Conservation (phyloP, 2,888 invertebrate species). For the Idaea aversata region DNA sequence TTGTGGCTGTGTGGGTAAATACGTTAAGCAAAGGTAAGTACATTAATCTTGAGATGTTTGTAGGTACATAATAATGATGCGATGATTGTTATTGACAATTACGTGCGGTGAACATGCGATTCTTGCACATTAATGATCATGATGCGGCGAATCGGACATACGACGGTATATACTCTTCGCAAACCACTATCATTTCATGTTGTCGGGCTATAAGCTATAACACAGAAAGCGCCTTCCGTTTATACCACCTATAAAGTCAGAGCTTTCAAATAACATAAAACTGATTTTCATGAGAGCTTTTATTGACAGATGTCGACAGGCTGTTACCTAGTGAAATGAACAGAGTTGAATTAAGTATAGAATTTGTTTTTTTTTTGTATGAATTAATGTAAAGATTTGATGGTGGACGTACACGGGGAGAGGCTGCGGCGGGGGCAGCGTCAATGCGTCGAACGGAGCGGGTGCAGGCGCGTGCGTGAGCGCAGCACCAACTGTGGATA, state of each 20-base stretch:
- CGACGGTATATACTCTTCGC: neutral
- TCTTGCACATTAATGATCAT: slow-evolving; percentile 31
- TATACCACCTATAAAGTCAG: neutral
- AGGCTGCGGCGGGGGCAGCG: slow-evolving; percentile 34
- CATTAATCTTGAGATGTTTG: slow-evolving; percentile 16
- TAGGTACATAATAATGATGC: slow-evolving; percentile 21
- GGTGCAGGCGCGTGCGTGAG: slow-evolving; percentile 59
- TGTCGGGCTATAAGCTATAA: neutral
- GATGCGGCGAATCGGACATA: slow-evolving; percentile 27
- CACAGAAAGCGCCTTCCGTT: slow-evolving; percentile 5
- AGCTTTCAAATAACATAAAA: slow-evolving; percentile 2
- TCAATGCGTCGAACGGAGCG: slow-evolving; percentile 37
- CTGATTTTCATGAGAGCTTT: slow-evolving; percentile 1
- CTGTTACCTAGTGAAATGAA: neutral
- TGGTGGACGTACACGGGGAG: slow-evolving; percentile 46
- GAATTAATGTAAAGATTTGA: slow-evolving; percentile 9
- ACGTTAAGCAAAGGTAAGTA: slow-evolving; percentile 9
- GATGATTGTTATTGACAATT: slow-evolving; percentile 35
- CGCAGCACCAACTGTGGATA: slow-evolving; percentile 39
- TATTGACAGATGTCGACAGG: neutral
- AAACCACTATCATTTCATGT: neutral
- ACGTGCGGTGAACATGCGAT: slow-evolving; percentile 49
- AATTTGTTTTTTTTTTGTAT: neutral
- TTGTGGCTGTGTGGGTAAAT: slow-evolving; percentile 3
- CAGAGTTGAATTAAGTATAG: neutral